phyloP scores from a whole-genome alignment of 2,888 invertebrate genomes.

The Myopa testacea region DNA sequence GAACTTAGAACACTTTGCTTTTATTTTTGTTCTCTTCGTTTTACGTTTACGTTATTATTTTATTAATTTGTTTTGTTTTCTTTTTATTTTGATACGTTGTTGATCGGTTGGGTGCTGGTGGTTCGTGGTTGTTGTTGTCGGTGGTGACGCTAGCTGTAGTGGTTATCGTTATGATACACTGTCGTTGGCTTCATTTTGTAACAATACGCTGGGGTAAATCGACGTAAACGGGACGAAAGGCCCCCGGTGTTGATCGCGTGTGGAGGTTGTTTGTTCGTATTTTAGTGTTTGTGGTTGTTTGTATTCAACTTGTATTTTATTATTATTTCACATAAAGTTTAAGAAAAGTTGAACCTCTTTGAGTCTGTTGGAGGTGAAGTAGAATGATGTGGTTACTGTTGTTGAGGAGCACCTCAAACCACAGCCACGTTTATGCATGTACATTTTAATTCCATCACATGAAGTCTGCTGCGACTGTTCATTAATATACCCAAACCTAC shows the following conservation, averaged over 20 bases:
- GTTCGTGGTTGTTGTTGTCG: constrained; percentile 15
- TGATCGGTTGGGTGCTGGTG: neutral
- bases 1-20: constrained; percentile 28
- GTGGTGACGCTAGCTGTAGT: neutral
- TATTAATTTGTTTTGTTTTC: neutral
- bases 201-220: constrained; percentile 8
- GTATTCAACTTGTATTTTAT: neutral
- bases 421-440: neutral
- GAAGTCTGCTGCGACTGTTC: neutral
- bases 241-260: neutral
- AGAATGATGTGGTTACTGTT: neutral
- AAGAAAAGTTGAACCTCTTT: constrained; percentile 24
- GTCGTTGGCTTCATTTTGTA: constrained; percentile 18
- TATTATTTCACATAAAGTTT: constrained; percentile 7
- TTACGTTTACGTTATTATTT: neutral
- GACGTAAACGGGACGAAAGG: constrained; percentile 6
- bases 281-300: no score
- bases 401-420: neutral
- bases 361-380: neutral
- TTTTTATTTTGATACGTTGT: neutral
- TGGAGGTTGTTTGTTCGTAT: constrained; percentile 9
- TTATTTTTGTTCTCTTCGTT: neutral
- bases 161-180: neutral
- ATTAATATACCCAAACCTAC: neutral
- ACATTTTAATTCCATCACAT: neutral